Percentiles rank a stretch among this genome's conserved stretches.
Conservation (phyloP, 2,888 invertebrate genomes). For the Heliconius ethilla region DNA sequence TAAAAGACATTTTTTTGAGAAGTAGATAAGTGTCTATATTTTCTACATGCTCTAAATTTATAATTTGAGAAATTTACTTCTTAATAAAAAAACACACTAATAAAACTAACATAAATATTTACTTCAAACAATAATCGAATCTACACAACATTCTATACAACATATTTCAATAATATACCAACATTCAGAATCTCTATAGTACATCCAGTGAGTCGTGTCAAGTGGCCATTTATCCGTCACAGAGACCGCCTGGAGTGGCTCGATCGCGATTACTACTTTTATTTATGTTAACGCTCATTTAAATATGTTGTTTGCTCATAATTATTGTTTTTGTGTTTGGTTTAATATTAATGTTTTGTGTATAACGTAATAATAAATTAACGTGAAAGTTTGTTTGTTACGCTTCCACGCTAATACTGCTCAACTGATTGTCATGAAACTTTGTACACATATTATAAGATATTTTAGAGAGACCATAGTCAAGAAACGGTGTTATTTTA, state of each 20-base stretch:
- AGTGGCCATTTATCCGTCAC: slow-evolving; percentile 75
- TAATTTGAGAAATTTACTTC: too few species aligned
- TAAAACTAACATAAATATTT: neutral
- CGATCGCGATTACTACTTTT: slow-evolving; percentile 15
- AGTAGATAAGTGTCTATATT: too few species aligned
- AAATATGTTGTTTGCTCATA: slow-evolving; percentile 12
- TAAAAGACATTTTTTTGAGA: too few species aligned
- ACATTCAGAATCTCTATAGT: neutral
- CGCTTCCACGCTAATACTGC: neutral
- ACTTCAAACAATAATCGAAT: neutral
- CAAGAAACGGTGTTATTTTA: too few species aligned
- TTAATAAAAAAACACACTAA: neutral
- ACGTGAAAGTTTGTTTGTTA: too few species aligned
- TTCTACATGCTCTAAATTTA: too few species aligned
- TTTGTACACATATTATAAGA: too few species aligned
- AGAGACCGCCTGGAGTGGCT: slow-evolving; percentile 17
- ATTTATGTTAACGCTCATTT: slow-evolving; percentile 21
- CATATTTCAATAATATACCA: slow-evolving; percentile 4
- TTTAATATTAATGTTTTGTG: neutral
- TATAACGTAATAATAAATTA: neutral
- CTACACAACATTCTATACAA: neutral
- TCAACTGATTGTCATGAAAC: too few species aligned
- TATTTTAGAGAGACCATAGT: too few species aligned
- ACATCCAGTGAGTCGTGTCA: slow-evolving; percentile 60
- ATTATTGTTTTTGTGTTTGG: slow-evolving; percentile 11